Evolutionary conservation across 2,113 vertebrate species (phyloP).

Genomic region (Pteropus alecto): DNA sequence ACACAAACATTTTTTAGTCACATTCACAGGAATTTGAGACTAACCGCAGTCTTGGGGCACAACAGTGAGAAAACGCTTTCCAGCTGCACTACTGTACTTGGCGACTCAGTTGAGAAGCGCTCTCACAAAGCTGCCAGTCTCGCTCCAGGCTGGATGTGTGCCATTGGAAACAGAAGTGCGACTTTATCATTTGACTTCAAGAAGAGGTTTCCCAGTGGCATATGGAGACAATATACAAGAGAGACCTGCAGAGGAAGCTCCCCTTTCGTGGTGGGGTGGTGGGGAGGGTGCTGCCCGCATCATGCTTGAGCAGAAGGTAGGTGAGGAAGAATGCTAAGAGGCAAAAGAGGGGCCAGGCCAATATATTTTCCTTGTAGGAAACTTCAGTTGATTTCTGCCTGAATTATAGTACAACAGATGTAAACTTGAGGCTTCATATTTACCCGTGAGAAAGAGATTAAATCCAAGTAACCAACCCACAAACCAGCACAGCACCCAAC

Average conservation of each 20-base stretch:
- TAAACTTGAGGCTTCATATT: background rate
- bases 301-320: background rate
- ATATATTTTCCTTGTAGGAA: background rate
- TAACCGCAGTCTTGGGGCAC: slow-evolving; percentile 58
- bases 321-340: background rate
- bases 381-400: background rate
- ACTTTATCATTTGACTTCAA: slow-evolving; percentile 72
- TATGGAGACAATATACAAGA: slow-evolving; percentile 60
- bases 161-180: slow-evolving; percentile 76
- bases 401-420: background rate
- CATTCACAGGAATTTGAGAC: slow-evolving; percentile 73
- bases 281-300: background rate
- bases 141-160: slow-evolving; percentile 49
- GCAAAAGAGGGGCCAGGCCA: background rate
- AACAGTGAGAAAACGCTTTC: slow-evolving; percentile 67
- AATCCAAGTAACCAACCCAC: background rate
- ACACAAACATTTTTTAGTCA: slow-evolving; percentile 75
- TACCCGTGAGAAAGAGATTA: slow-evolving; percentile 6
- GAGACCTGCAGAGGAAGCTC: background rate
- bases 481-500: slow-evolving; percentile 14
- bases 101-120: slow-evolving; percentile 31
- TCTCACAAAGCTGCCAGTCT: slow-evolving; percentile 60
- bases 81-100: slow-evolving; percentile 66
- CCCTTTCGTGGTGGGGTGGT: background rate
- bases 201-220: slow-evolving; percentile 59